Evolutionary conservation across 2,888 invertebrate species (phyloP).

Genomic region (Odontocerum albicorne): DNA sequence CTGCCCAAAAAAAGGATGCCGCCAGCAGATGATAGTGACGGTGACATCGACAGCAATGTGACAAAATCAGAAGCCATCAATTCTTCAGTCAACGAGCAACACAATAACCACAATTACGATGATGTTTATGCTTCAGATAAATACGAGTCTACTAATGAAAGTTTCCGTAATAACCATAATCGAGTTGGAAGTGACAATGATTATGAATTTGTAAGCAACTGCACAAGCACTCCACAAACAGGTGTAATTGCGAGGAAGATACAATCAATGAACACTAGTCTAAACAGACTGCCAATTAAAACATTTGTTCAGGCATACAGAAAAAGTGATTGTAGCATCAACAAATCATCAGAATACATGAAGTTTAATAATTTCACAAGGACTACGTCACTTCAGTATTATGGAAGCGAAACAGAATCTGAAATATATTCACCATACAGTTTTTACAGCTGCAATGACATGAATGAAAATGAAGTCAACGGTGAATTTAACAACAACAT

Average conservation of each 20-base stretch:
- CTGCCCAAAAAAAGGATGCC: constrained; percentile 55
- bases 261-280: constrained; percentile 41
- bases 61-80: constrained; percentile 44
- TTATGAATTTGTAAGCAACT: constrained; percentile 66
- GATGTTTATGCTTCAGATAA: constrained; percentile 54
- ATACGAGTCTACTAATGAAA: constrained; percentile 41
- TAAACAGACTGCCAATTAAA: constrained; percentile 45
- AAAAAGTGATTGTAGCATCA: constrained; percentile 55
- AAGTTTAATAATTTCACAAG: constrained; percentile 63
- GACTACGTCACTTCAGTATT: constrained; percentile 74
- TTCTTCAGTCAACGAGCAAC: constrained; percentile 42
- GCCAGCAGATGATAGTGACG: constrained; percentile 57
- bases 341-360: constrained; percentile 57
- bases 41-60: constrained; percentile 49
- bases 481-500: constrained; percentile 48
- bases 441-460: constrained; percentile 67
- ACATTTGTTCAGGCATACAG: constrained; percentile 44
- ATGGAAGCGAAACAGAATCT: constrained; percentile 81
- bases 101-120: constrained; percentile 54
- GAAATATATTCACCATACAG: constrained; percentile 83
- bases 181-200: constrained; percentile 66
- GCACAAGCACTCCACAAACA: constrained; percentile 68
- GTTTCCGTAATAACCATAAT: constrained; percentile 49
- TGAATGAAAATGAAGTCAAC: constrained; percentile 49
- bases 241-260: constrained; percentile 59